A percentile compares a stretch with the other conserved stretches of the same genome.
These are phyloP conservation scores for Ianthella basta DNA, from an alignment of 37 sponge, comb jelly and placozoan species.

Conservation along the genomic window DNA sequence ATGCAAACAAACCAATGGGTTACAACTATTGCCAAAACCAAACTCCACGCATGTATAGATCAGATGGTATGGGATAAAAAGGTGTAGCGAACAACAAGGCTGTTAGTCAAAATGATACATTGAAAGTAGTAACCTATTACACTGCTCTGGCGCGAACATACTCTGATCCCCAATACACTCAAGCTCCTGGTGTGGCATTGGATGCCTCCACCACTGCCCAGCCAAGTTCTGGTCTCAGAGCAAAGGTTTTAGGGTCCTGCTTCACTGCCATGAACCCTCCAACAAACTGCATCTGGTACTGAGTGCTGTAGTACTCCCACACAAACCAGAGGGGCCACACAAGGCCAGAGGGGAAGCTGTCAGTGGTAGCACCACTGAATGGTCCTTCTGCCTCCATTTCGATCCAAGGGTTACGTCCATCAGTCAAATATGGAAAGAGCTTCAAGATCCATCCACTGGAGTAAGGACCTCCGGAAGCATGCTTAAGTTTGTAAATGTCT, in stretches of 20 bases:
- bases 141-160: too few species aligned
- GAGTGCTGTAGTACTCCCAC: conserved; percentile 19
- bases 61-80: too few species aligned
- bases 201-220: conserved; percentile 62
- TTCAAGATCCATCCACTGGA: conserved; percentile 54
- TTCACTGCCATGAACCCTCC: conserved; percentile 61
- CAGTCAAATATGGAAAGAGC: conserved; percentile 51
- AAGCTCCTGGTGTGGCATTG: background rate
- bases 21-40: too few species aligned
- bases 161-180: too few species aligned
- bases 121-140: too few species aligned
- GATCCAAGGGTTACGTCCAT: background rate
- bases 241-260: conserved; percentile 41
- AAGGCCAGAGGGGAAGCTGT: conserved; percentile 48
- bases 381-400: background rate
- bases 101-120: too few species aligned
- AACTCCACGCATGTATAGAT: too few species aligned
- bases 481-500: conserved; percentile 39
- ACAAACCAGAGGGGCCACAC: conserved; percentile 31
- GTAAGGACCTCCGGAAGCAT: conserved; percentile 37
- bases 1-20: too few species aligned
- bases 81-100: too few species aligned
- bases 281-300: conserved; percentile 49
- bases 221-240: conserved; percentile 58
- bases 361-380: conserved; percentile 1